Evolutionary conservation across 2,113 vertebrate species (phyloP).

Genomic region (Dromiciops gliroides): DNA sequence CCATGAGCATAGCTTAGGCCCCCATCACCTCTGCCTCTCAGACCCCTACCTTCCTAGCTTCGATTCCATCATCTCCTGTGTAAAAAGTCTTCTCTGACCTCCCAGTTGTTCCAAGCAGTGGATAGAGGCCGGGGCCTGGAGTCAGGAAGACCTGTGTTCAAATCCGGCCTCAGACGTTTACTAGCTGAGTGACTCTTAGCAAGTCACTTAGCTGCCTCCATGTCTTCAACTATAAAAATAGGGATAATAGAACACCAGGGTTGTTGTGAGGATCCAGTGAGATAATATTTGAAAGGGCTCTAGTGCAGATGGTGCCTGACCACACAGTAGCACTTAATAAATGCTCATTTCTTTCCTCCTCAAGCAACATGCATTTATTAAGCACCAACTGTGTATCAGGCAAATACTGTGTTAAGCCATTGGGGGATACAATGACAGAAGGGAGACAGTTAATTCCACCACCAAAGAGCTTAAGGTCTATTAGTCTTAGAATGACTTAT

Average conservation of each 20-base stretch:
- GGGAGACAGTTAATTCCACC: neutral
- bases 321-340: neutral
- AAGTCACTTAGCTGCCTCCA: neutral
- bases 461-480: neutral
- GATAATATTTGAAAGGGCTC: neutral
- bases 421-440: neutral
- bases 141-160: neutral
- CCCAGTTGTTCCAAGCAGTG: neutral
- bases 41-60: neutral
- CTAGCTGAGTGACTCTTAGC: neutral
- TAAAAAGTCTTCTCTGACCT: neutral
- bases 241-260: neutral
- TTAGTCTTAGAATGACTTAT: too few species aligned
- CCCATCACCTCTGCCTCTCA: neutral
- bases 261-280: neutral
- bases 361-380: neutral
- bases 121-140: neutral
- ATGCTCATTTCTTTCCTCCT: neutral
- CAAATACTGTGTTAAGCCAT: neutral
- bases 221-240: neutral
- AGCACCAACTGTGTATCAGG: neutral
- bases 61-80: neutral
- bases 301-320: neutral
- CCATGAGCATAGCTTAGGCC: neutral
- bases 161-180: neutral